phyloP scores from a whole-genome alignment of 2,888 invertebrate species.

The Actias luna region DNA sequence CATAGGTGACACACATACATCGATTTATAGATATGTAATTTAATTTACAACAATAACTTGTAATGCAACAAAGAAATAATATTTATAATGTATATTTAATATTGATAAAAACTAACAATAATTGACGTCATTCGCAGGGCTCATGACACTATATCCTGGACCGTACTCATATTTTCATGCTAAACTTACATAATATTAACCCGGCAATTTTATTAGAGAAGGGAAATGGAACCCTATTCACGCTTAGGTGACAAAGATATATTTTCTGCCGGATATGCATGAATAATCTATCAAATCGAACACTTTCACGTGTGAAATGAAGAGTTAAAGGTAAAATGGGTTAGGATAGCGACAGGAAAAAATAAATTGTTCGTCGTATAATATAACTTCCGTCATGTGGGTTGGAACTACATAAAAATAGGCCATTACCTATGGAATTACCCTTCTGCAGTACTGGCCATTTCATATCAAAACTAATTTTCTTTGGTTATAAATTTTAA shows the following conservation, averaged over 20 bases:
- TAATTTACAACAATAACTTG: too few species aligned
- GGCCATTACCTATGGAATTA: too few species aligned
- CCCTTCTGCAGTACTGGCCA: too few species aligned
- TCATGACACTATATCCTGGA: not conserved
- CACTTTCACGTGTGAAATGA: conserved; percentile 6
- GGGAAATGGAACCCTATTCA: conserved; percentile 8
- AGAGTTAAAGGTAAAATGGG: not conserved
- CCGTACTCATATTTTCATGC: conserved; percentile 3
- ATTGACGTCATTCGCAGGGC: not conserved
- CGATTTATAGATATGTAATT: too few species aligned
- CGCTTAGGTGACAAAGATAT: not conserved
- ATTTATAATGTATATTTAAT: not conserved
- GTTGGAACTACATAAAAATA: not conserved
- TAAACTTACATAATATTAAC: conserved; percentile 5
- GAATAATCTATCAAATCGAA: conserved; percentile 6
- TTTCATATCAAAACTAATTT: too few species aligned
- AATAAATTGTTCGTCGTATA: not conserved
- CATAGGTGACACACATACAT: too few species aligned
- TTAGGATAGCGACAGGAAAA: not conserved
- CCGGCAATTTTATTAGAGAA: conserved; percentile 7
- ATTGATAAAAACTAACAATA: not conserved
- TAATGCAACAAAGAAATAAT: too few species aligned
- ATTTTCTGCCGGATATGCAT: conserved; percentile 4
- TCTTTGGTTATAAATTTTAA: too few species aligned
- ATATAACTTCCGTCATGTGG: not conserved